Evolutionary conservation across 1,140 invertebrate species (phyloP), one percentile per base, ranked within the genome.

Genomic region (Caenorhabditis inopinata): DNA sequence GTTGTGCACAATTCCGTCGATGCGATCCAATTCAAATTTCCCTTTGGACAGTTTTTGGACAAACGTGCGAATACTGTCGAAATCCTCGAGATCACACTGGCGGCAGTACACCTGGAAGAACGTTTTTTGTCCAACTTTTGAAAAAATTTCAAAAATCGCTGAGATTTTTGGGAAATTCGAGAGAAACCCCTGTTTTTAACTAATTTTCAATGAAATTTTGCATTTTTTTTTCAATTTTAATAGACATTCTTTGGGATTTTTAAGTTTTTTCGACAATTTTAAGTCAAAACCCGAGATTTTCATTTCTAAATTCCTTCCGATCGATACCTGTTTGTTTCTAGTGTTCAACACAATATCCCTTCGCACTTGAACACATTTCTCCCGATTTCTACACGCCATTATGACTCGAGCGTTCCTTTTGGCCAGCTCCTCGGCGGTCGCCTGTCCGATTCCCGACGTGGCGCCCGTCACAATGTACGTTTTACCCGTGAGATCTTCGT

Each of bases 381-480:
- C 85, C 1, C 87, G 79, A 83, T 87, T 84, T 53, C 62, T 47
- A 79, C 87, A 87, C 12, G 87, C 87, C 87, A 87, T 87, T 46
- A 87, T 86, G 2, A 87, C 87, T 1, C 84, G 79, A 9, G 87
- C 87, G 83, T 88, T 85, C 21, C 87, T 49, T 51, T 85, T 84
- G 2, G 87, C 87, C 48, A 87, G 75, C 48, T 87, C 84, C 68
- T 85, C 85, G 14, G 85, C 79, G 3, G 84, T 85, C 35, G 79
- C 81, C 74, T 85, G 77, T 35, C 87, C 87, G 73, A 87, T 87
- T 25, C 87, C 87, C 16, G 82, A 84, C 7, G 86, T 87, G 5
- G 86, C 86, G 2, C 87, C 87, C 11, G 87, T 87, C 9, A 87
- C 86, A 38, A 87, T 86, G 75, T 88, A 87, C 5, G 86, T 87